These are phyloP conservation scores for Bolinopsis microptera DNA, from an alignment of 37 sponge, comb jelly and placozoan species.

Conservation along the genomic window DNA sequence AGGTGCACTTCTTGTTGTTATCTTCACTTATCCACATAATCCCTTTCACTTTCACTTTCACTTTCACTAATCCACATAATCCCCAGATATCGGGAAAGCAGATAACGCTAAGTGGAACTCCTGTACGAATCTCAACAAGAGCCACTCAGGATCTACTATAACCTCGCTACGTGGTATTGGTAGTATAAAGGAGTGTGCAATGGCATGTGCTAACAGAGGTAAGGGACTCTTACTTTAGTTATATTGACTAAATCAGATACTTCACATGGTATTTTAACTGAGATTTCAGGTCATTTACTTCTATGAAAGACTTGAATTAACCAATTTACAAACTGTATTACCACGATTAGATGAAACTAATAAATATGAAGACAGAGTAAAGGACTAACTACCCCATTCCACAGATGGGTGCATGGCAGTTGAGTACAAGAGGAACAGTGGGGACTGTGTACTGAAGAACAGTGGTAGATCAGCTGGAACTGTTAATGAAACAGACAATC, in stretches of 20 bases:
- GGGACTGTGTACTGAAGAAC: neutral
- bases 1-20: too few relatives aligned
- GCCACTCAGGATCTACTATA: neutral
- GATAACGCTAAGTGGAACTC: neutral
- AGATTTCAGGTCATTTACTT: too few relatives aligned
- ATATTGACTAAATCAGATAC: too few relatives aligned
- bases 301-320: too few relatives aligned
- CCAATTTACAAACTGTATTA: too few relatives aligned
- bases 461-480: neutral
- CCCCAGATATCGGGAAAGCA: neutral
- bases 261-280: neutral
- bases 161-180: neutral
- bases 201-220: neutral
- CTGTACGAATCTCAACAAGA: neutral
- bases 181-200: neutral
- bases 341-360: too few relatives aligned
- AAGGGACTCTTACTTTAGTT: too few relatives aligned
- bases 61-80: neutral
- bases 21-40: too few relatives aligned
- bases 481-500: neutral
- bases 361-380: too few relatives aligned
- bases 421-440: neutral
- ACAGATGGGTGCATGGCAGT: neutral
- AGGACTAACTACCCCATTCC: too few relatives aligned
- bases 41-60: too few relatives aligned